Base-by-base conservation (phyloP, 2,113 vertebrate genomes). In the Coptodon bakossiorum region DNA sequence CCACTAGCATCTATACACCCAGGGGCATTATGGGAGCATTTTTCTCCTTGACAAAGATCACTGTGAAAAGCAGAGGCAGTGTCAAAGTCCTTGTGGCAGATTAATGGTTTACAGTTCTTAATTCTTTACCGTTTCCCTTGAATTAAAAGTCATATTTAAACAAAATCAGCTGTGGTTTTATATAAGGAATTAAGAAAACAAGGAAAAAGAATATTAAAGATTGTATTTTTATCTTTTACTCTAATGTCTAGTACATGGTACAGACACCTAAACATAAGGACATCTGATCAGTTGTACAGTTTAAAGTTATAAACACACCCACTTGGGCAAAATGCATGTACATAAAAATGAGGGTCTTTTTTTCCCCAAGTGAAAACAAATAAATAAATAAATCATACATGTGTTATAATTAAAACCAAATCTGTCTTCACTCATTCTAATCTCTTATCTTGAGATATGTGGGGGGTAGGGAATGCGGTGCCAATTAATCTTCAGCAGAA, bases 401-500 rank as follows among this genome's bases (percentile, higher is more conserved):
- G 68, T 73, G 14, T 59, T 76, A 80, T 50, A 76, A 80, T 59
- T 31, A 57, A 50, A 85, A 86, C 14, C 12, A 81, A 85, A 52
- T 36, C 52, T 73, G 8, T 89, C 61, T 83, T 89, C 40, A 88
- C 68, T 90, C 1, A 61, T 82, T 85, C n/a, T 82, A 90, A 91
- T 90, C 89, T 82, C 36, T 40, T 6, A 68, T 40, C 54, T 89
- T 87, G 29, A 73, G 86, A 68, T 71, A 53, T 7, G 2, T 29
- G 45, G 76, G 83, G 63, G 86, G 43, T 36, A 68, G 80, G 81
- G 87, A 88, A 88, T 59, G 80, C 86, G 34, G 57, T 90, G 79
- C 50, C 59, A 83, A 87, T 90, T 93, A 91, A 94, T 94, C 93
- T 90, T 66, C 22, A 78, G 54, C 66, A 89, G 83, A 93, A 90